Conservation (phyloP, 1,140 invertebrate species). For the Nylanderia fulva region DNA sequence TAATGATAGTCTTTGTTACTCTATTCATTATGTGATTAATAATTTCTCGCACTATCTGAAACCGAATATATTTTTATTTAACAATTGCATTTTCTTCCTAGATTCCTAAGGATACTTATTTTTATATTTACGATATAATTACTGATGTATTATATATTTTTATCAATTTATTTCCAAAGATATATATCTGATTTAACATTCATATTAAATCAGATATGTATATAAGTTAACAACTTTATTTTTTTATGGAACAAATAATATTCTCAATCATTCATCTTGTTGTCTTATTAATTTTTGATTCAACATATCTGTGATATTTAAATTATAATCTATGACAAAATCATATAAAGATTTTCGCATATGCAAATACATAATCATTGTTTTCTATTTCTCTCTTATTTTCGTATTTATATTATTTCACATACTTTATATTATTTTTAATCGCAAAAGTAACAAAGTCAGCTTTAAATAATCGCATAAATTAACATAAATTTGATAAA, state of each 20-base stretch:
- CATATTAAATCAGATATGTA: too few relatives aligned
- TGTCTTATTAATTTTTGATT: neutral
- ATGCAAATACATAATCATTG: neutral
- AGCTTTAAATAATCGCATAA: neutral
- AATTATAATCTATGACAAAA: too few relatives aligned
- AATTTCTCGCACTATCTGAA: conserved; percentile 16
- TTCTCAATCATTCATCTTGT: neutral
- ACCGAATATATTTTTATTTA: neutral
- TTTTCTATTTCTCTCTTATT: neutral
- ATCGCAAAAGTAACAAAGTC: neutral
- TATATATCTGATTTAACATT: neutral
- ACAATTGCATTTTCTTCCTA: neutral
- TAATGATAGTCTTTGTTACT: neutral
- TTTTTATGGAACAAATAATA: neutral
- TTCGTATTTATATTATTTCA: neutral
- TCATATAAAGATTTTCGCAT: neutral
- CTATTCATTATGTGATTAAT: neutral
- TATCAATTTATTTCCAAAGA: neutral
- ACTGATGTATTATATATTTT: neutral
- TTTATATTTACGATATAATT: neutral
- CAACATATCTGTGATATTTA: neutral
- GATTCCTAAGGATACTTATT: neutral
- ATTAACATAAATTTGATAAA: neutral
- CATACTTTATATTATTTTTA: neutral
- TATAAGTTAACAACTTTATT: neutral